phyloP scores from a whole-genome alignment of 2,888 invertebrate genomes.

The Quadriops clusia region DNA sequence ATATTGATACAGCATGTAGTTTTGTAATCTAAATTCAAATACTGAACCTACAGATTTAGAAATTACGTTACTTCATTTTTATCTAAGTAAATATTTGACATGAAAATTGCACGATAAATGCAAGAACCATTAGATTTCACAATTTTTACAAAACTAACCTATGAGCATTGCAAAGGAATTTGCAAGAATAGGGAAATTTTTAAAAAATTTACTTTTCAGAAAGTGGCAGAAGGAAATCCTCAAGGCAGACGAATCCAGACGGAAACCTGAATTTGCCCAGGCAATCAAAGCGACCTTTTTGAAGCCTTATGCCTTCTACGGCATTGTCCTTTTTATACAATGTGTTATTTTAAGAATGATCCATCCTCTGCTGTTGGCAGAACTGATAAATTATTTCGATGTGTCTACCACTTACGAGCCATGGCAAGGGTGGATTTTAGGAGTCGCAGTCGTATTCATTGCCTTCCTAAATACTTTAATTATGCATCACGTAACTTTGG shows the following conservation, averaged over 20 bases:
- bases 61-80: too few species aligned
- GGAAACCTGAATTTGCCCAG: constrained; percentile 46
- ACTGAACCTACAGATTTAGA: too few species aligned
- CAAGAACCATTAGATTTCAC: too few species aligned
- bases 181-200: background rate
- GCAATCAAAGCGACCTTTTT: constrained; percentile 51
- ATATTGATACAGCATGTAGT: too few species aligned
- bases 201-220: constrained; percentile 24
- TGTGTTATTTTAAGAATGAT: constrained; percentile 49
- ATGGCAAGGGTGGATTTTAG: constrained; percentile 54
- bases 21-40: too few species aligned
- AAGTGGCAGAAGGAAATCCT: constrained; percentile 49
- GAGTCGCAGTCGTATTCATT: constrained; percentile 46
- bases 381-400: constrained; percentile 53
- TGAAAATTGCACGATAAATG: too few species aligned
- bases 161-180: constrained; percentile 1
- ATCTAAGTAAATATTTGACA: too few species aligned
- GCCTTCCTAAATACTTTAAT: constrained; percentile 47
- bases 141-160: too few species aligned
- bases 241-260: constrained; percentile 37
- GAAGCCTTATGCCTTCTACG: constrained; percentile 47
- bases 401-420: constrained; percentile 38
- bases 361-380: constrained; percentile 48
- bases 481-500: constrained; percentile 50
- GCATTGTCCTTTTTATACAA: constrained; percentile 44